Conservation (phyloP, 2,888 invertebrate species). For the Osedax fenrisi region DNA sequence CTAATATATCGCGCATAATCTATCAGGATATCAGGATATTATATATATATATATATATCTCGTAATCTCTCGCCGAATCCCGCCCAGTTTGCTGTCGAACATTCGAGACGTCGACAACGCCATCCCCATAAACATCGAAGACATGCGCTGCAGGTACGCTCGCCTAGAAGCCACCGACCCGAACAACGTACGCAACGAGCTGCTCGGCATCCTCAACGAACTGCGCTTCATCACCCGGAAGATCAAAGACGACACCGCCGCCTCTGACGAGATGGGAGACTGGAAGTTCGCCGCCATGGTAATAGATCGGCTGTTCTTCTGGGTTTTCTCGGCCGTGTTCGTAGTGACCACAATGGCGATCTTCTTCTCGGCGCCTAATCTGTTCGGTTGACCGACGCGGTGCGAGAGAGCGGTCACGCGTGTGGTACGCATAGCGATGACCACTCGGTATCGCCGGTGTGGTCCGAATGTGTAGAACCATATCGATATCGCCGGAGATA, state of each 20-base stretch:
- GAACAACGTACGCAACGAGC: constrained; percentile 35
- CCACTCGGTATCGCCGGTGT: too few relatives aligned
- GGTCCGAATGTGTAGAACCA: too few relatives aligned
- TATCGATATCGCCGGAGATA: too few relatives aligned
- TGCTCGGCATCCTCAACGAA: constrained; percentile 38
- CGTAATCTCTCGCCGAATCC: too few relatives aligned
- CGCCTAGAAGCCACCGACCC: constrained; percentile 36
- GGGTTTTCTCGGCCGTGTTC: constrained; percentile 34
- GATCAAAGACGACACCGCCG: constrained; percentile 36
- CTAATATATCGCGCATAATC: too few relatives aligned
- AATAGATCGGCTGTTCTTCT: constrained; percentile 36
- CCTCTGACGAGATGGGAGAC: constrained; percentile 34
- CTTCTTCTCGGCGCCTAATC: constrained; percentile 33
- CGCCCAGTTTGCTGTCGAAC: constrained; percentile 36
- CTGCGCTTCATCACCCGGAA: constrained; percentile 38
- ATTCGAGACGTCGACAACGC: constrained; percentile 38
- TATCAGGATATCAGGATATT: too few relatives aligned
- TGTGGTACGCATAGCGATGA: too few relatives aligned
- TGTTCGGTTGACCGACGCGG: constrained; percentile 19
- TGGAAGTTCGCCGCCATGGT: constrained; percentile 38
- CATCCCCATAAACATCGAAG: constrained; percentile 34
- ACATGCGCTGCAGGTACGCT: constrained; percentile 10
- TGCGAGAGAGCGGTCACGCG: too few relatives aligned
- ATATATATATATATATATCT: too few relatives aligned
- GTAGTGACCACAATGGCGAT: constrained; percentile 34